Evolutionary conservation across 2,888 invertebrate species (phyloP).

Genomic region (Oscheius sp.): DNA sequence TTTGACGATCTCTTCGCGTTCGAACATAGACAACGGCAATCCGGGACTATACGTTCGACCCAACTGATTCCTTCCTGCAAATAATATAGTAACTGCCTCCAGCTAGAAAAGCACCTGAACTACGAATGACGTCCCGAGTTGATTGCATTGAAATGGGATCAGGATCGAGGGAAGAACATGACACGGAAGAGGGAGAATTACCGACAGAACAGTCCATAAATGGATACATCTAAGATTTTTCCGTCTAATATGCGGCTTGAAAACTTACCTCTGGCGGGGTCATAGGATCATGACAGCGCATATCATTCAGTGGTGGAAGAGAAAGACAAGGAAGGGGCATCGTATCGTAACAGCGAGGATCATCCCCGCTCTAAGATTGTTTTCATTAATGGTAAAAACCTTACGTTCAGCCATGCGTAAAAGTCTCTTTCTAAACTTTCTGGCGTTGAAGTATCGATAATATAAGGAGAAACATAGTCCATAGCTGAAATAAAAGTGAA

Average conservation of each 20-base stretch:
- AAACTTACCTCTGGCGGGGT: slow-evolving; percentile 12
- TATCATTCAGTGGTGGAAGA: slow-evolving; percentile 20
- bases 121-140: slow-evolving; percentile 1
- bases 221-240: slow-evolving; percentile 16
- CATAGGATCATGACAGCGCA: slow-evolving; percentile 26
- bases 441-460: slow-evolving; percentile 67
- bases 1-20: slow-evolving; percentile 66
- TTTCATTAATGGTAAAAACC: neutral
- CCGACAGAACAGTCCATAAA: slow-evolving; percentile 41
- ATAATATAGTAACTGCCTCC: neutral
- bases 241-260: no score
- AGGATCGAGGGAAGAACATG: slow-evolving; percentile 46
- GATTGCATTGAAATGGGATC: slow-evolving; percentile 31
- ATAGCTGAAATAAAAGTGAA: no score
- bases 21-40: slow-evolving; percentile 66
- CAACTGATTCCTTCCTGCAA: slow-evolving; percentile 65
- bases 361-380: slow-evolving; percentile 5
- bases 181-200: slow-evolving; percentile 48
- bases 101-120: slow-evolving; percentile 7
- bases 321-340: slow-evolving; percentile 9
- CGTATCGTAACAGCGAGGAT: slow-evolving; percentile 13
- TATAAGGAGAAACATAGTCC: slow-evolving; percentile 27
- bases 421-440: slow-evolving; percentile 66
- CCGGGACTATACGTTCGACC: slow-evolving; percentile 68
- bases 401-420: slow-evolving; percentile 61